Percentiles rank a stretch among this genome's conserved stretches.
Conservation (phyloP, 2,113 vertebrate species). For the Pandion haliaetus region DNA sequence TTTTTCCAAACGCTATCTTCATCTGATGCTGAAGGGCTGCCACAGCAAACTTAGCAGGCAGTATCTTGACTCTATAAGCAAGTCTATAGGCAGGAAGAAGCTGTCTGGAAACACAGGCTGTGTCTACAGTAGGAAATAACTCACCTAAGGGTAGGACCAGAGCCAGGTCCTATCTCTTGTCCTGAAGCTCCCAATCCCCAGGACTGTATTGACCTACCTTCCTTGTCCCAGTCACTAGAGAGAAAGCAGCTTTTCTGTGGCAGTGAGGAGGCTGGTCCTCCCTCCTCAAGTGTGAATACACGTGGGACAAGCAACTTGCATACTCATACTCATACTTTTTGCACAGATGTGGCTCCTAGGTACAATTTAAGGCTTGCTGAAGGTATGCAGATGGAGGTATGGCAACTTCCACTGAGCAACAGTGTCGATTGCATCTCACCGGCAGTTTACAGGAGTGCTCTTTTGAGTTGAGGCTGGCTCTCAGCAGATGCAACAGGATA, state of each 20-base stretch:
- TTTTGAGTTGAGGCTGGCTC: background rate
- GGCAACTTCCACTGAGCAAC: background rate
- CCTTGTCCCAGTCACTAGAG: background rate
- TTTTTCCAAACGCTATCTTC: background rate
- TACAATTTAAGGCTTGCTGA: background rate
- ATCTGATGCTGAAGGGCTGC: background rate
- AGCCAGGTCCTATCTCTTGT: background rate
- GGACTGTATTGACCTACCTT: background rate
- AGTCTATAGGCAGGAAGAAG: background rate
- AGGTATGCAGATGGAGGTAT: background rate
- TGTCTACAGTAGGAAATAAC: background rate
- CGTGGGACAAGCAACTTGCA: background rate
- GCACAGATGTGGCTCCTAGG: background rate
- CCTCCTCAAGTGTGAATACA: background rate
- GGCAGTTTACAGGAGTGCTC: background rate
- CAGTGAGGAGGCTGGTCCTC: background rate
- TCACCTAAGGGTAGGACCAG: background rate
- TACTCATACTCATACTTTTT: background rate
- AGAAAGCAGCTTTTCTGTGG: background rate
- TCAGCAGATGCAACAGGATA: background rate
- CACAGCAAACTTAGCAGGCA: background rate
- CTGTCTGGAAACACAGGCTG: background rate
- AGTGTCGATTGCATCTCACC: fast-evolving
- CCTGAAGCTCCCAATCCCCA: background rate
- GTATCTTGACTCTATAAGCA: background rate